phyloP scores from a whole-genome alignment of 2,888 invertebrate genomes.

The Sminthurides aquaticus region DNA sequence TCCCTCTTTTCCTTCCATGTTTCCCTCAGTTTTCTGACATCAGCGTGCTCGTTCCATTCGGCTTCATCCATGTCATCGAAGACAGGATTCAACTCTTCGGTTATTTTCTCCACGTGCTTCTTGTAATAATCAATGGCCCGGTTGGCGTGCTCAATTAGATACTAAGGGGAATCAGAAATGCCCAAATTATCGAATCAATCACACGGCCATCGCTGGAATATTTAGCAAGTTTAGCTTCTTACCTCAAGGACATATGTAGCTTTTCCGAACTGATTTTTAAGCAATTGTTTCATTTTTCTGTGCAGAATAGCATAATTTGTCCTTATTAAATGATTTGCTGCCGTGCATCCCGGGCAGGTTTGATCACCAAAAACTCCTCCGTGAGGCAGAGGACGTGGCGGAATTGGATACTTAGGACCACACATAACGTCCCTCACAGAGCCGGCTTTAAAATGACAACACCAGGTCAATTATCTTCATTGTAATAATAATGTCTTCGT shows the following conservation, averaged over 20 bases:
- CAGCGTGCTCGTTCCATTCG: constrained; percentile 41
- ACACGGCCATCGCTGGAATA: neutral
- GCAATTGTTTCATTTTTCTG: constrained; percentile 36
- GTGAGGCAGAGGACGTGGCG: constrained; percentile 40
- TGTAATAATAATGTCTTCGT: neutral
- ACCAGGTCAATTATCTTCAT: too few species aligned
- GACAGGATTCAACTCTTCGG: constrained; percentile 31
- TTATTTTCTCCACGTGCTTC: constrained; percentile 27
- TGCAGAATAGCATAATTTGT: constrained; percentile 30
- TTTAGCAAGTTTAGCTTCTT: neutral
- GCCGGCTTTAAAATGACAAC: too few species aligned
- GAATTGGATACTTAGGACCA: constrained; percentile 36
- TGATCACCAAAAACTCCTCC: constrained; percentile 37
- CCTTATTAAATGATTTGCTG: constrained; percentile 29
- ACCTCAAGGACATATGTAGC: constrained; percentile 35
- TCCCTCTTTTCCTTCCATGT: constrained; percentile 32
- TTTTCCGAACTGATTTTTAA: constrained; percentile 36
- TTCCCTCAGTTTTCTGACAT: constrained; percentile 30
- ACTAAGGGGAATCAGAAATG: constrained; percentile 17
- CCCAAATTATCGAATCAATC: too few species aligned
- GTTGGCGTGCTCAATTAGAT: constrained; percentile 26
- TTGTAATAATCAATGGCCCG: constrained; percentile 26
- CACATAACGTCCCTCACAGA: constrained; percentile 39
- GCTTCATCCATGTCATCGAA: constrained; percentile 33
- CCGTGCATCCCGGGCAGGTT: constrained; percentile 32